Conservation (phyloP, 2,797 vertebrate genomes). For the Falco naumanni region DNA sequence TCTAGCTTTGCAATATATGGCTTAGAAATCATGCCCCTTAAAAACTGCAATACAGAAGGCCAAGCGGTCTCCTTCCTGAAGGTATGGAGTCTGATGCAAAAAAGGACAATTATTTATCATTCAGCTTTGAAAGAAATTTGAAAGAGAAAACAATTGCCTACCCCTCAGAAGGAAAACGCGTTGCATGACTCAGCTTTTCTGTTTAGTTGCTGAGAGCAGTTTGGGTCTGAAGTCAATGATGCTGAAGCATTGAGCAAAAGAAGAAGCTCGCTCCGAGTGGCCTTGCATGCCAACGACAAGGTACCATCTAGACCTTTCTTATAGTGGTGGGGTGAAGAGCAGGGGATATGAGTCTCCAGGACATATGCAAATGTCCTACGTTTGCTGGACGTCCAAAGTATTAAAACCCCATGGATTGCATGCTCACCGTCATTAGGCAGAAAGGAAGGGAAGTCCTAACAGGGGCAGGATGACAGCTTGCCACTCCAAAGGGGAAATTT, state of each 20-base stretch:
- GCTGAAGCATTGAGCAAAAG: neutral
- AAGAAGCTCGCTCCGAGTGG: rapidly evolving
- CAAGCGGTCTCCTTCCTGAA: neutral
- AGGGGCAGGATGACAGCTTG: neutral
- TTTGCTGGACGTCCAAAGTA: neutral
- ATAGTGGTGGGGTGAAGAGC: neutral
- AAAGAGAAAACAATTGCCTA: neutral
- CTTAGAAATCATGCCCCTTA: neutral
- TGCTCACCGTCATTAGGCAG: neutral
- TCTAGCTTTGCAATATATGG: neutral
- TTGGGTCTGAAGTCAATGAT: neutral
- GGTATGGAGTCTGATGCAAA: neutral
- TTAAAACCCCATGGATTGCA: neutral
- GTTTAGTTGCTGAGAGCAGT: neutral
- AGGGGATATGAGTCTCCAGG: neutral
- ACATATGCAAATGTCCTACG: neutral
- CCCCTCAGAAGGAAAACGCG: neutral
- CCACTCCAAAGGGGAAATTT: neutral
- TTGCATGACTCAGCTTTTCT: neutral
- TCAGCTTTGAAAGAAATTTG: neutral
- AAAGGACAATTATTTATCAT: neutral
- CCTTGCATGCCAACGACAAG: rapidly evolving
- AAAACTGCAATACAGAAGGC: neutral
- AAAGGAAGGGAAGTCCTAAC: neutral
- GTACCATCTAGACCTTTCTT: neutral